Percentiles rank a stretch among this genome's conserved stretches.
phyloP scores from a whole-genome alignment of 1,140 invertebrate species.

The Lasioglossum baleicum region DNA sequence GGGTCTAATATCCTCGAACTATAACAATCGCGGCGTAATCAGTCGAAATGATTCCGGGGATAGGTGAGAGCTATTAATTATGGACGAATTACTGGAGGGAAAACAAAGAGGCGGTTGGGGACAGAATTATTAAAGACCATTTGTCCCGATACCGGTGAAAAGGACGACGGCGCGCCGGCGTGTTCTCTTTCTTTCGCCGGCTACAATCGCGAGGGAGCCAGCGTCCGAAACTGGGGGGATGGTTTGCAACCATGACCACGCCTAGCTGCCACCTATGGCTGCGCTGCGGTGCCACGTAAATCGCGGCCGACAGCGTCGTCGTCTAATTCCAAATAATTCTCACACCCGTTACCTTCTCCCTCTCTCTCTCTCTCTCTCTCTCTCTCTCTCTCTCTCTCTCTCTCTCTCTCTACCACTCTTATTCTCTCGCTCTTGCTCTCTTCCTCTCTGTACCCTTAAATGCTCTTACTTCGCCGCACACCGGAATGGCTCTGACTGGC shows the following conservation, averaged over 20 bases:
- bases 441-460: slow-evolving; percentile 9
- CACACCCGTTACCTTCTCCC: slow-evolving; percentile 7
- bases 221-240: slow-evolving; percentile 16
- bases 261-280: slow-evolving; percentile 40
- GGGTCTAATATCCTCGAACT: not conserved
- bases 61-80: slow-evolving; percentile 12
- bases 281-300: slow-evolving; percentile 42
- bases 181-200: slow-evolving; percentile 13
- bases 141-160: slow-evolving; percentile 28
- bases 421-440: too few species aligned
- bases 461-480: slow-evolving; percentile 42
- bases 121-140: slow-evolving; percentile 37
- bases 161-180: slow-evolving; percentile 3
- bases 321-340: slow-evolving; percentile 66
- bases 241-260: slow-evolving; percentile 20
- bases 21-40: slow-evolving; percentile 20
- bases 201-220: slow-evolving; percentile 20
- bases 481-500: slow-evolving; percentile 38
- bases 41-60: not conserved
- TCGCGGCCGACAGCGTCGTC: slow-evolving; percentile 37
- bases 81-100: not conserved
- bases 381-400: not conserved
- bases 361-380: not conserved
- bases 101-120: slow-evolving; percentile 1
- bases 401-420: not conserved